Base-by-base conservation (phyloP, 2,113 vertebrate genomes). In the Mus pahari region DNA sequence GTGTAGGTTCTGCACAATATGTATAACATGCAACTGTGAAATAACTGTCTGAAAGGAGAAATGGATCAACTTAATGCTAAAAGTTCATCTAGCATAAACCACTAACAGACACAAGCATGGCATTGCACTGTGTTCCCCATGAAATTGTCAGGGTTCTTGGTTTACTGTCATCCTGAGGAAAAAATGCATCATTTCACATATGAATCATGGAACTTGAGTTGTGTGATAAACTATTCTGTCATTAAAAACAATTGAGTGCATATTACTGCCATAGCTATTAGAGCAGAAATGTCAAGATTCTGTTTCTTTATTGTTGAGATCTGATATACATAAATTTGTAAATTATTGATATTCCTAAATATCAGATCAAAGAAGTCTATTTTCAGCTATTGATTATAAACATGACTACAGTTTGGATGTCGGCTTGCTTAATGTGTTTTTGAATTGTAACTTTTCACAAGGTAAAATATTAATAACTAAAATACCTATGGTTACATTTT, bases 351-450 rank as follows among this genome's bases (percentile, higher is more conserved):
- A n/a, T 77, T 77, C 73, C 53, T 64, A 7, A 39, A 68, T 83
- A 62, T 95, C 6, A 60, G 12, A 71, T 92, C 75, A 87, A 96
- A 95, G 2, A 83, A 96, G 0, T 16, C 5, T 42, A 62, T 94
- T 70, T 42, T 13, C 71, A 74, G 4, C 45, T 88, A 77, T 77
- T 90, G 7, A 45, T 36, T 89, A 39, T 48, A 66, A 68, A 26
- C 0, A 16, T 75, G 39, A 10, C 12, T 91, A 48, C 5, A 81
- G 92, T 91, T 62, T 36, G 0, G 6, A 55, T 20, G 66, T 62
- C 42, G 75, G 11, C 71, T 48, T 2, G 14, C 2, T 90, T 84
- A 90, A 11, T 86, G 50, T 55, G 4, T 75, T 77, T 89, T 82
- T 91, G 22, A 60, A 2, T 78, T 83, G 74, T 42, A 68, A 42